Percentiles rank a stretch among this genome's conserved stretches.
phyloP scores from a whole-genome alignment of 2,797 vertebrate species.

The Lithobates sylvaticus region DNA sequence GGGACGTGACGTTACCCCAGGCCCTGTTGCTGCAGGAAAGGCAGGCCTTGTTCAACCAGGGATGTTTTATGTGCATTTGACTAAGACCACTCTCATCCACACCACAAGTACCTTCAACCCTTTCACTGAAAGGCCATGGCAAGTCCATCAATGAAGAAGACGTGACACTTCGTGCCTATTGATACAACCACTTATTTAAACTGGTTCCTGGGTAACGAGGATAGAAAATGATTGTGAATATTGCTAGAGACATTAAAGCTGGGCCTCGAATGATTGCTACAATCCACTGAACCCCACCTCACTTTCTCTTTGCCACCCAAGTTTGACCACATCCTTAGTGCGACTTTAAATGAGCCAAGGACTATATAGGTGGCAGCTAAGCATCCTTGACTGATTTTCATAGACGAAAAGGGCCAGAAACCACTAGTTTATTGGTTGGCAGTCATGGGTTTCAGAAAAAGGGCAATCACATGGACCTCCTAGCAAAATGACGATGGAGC shows the following conservation, averaged over 20 bases:
- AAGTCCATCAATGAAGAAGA: not conserved
- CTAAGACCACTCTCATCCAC: not conserved
- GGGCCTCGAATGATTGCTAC: no score
- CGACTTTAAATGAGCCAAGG: no score
- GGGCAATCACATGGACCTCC: no score
- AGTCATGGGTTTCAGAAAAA: no score
- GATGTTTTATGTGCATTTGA: conserved; percentile 10
- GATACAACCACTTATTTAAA: not conserved
- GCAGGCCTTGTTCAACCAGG: not conserved
- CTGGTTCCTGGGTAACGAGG: not conserved
- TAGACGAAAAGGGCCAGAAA: no score
- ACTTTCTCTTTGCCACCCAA: no score
- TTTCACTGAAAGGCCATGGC: not conserved
- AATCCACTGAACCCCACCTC: no score
- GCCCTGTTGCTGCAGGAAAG: not conserved
- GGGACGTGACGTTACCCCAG: not conserved
- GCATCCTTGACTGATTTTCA: no score
- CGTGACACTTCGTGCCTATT: not conserved
- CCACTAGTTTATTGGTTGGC: no score
- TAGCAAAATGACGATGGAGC: no score
- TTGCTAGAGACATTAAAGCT: not conserved
- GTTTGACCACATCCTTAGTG: no score
- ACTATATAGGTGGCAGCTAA: no score
- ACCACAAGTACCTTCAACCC: not conserved
- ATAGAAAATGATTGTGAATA: not conserved